Percentiles rank a stretch among this genome's conserved stretches.
These are phyloP conservation scores for Drosophila merina DNA, from an alignment of 2,888 invertebrate species.

Conservation along the genomic window DNA sequence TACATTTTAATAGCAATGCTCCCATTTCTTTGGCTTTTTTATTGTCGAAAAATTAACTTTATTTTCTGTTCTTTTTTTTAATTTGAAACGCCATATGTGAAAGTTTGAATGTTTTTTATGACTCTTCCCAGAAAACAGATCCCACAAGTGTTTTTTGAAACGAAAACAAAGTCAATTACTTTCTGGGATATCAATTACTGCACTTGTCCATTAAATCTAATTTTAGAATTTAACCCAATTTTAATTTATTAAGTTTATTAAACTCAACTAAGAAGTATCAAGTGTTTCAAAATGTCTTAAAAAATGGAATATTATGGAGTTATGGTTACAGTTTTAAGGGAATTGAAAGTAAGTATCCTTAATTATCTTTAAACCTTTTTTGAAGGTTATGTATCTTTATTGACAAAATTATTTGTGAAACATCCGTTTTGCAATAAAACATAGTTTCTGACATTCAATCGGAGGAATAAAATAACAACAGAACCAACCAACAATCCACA, in stretches of 20 bases:
- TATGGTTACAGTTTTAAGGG: no score
- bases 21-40: not conserved
- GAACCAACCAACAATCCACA: slow-evolving; percentile 42
- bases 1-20: not conserved
- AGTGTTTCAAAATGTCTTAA: not conserved
- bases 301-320: no score
- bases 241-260: not conserved
- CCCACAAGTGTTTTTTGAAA: slow-evolving; percentile 14
- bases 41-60: not conserved
- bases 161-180: not conserved
- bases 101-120: not conserved
- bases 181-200: slow-evolving; percentile 7
- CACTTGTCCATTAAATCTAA: not conserved
- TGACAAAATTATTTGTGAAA: not conserved
- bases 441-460: not conserved
- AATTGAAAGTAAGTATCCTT: no score
- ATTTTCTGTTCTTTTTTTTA: not conserved
- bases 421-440: not conserved
- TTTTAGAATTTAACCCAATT: not conserved
- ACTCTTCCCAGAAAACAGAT: slow-evolving; percentile 6
- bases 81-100: not conserved
- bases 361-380: not conserved
- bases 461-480: slow-evolving; percentile 24
- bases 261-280: not conserved
- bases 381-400: not conserved